Evolutionary conservation across 23 tunicate species (phyloP).

Genomic region (Clavelina lepadiformis): DNA sequence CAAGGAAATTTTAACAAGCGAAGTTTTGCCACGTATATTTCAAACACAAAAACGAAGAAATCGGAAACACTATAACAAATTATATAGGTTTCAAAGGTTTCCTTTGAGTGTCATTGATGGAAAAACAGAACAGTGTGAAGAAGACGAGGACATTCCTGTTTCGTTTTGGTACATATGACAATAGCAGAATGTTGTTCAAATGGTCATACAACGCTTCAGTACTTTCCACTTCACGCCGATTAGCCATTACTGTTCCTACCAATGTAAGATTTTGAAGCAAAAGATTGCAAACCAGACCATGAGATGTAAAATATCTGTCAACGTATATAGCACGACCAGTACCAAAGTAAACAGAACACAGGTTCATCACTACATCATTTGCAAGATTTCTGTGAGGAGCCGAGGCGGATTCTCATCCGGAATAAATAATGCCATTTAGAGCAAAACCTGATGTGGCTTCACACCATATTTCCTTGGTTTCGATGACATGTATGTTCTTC

Average conservation of each 20-base stretch:
- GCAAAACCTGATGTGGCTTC: conserved; percentile 19
- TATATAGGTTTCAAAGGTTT: too few species aligned
- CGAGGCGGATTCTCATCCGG: conserved; percentile 7
- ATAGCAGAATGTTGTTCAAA: conserved; percentile 13
- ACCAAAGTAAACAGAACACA: conserved; percentile 22
- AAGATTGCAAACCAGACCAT: conserved; percentile 13
- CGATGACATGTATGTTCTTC: conserved; percentile 14
- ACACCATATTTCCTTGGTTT: conserved; percentile 1
- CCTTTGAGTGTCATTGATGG: conserved; percentile 6
- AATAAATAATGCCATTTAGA: conserved; percentile 15
- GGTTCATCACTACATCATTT: conserved; percentile 11
- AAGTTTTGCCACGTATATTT: too few species aligned
- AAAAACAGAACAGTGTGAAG: conserved; percentile 14
- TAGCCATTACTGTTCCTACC: conserved; percentile 20
- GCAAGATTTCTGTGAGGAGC: conserved; percentile 33
- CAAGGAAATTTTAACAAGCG: too few species aligned
- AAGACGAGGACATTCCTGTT: conserved; percentile 26
- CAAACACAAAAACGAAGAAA: too few species aligned
- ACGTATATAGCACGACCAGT: conserved; percentile 24
- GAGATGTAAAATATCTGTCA: conserved; percentile 22
- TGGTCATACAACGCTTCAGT: conserved; percentile 19
- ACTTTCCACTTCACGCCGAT: conserved; percentile 16
- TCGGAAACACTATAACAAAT: too few species aligned
- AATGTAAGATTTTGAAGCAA: conserved; percentile 10
- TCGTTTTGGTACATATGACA: conserved; percentile 22